phyloP scores from a whole-genome alignment of 2,113 vertebrate species.

The Calyptomena viridis region DNA sequence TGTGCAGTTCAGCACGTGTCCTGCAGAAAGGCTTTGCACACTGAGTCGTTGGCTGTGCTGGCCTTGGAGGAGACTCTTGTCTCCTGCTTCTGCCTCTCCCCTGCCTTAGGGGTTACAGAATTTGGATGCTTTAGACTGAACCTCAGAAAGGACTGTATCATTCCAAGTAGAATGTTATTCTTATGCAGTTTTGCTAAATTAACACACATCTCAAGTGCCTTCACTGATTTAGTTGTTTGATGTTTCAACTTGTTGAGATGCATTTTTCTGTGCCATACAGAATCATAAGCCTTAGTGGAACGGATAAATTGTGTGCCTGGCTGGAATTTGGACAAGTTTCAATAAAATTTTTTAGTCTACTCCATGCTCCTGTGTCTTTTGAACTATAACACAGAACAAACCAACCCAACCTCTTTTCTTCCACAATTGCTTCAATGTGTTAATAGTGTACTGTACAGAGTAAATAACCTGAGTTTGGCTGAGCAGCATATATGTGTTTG shows the following conservation, averaged over 20 bases:
- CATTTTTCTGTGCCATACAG: conserved; percentile 52
- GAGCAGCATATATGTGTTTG: background rate
- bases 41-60: background rate
- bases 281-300: conserved; percentile 54
- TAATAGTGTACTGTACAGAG: background rate
- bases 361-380: conserved; percentile 9
- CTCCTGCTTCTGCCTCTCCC: background rate
- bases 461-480: background rate
- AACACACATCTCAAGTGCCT: conserved; percentile 78
- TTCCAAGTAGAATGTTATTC: conserved; percentile 41
- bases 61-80: background rate
- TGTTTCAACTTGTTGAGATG: conserved; percentile 25
- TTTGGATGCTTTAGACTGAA: background rate
- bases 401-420: background rate
- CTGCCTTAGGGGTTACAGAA: background rate
- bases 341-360: conserved; percentile 74
- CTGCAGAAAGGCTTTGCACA: background rate
- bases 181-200: conserved; percentile 59
- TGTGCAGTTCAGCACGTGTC: background rate
- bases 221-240: conserved; percentile 58
- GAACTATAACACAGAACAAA: background rate
- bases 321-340: conserved; percentile 64
- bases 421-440: background rate
- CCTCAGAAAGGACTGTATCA: background rate
- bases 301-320: conserved; percentile 43